Evolutionary conservation across 2,113 vertebrate species (phyloP).

Genomic region (Chlamydotis undulata): DNA sequence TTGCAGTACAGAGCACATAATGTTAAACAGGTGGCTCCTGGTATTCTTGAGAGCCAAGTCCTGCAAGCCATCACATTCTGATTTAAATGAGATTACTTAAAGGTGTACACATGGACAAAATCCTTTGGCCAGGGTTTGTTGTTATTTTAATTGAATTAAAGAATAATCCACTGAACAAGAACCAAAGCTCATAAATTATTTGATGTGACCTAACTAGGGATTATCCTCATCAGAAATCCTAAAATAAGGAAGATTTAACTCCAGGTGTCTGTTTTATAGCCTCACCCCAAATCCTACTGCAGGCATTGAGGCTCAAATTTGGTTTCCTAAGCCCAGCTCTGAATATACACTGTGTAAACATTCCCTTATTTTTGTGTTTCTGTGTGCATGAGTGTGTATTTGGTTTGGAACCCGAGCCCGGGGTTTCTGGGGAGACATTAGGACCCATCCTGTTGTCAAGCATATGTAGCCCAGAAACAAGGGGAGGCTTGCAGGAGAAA

Average conservation of each 20-base stretch:
- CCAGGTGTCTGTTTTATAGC: neutral
- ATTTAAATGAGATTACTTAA: slow-evolving; percentile 28
- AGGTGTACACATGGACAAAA: neutral
- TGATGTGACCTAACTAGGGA: neutral
- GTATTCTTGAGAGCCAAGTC: neutral
- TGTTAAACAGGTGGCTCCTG: neutral
- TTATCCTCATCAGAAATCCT: neutral
- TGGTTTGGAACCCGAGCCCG: neutral
- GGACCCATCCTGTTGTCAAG: neutral
- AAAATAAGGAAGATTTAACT: neutral
- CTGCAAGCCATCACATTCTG: neutral
- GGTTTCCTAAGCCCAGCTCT: neutral
- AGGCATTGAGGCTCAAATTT: neutral
- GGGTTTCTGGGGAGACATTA: neutral
- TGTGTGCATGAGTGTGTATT: neutral
- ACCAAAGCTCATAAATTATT: neutral
- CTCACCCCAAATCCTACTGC: neutral
- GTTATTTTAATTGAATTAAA: slow-evolving; percentile 23
- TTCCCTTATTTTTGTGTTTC: neutral
- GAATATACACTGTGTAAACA: neutral
- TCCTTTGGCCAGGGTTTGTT: neutral
- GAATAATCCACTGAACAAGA: slow-evolving; percentile 14
- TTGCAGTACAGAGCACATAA: neutral
- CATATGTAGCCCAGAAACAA: neutral
- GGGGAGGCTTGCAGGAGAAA: neutral